Percentiles rank a stretch among this genome's conserved stretches.
These are phyloP conservation scores for Papilio protenor DNA, from an alignment of 2,888 invertebrate species.

Conservation along the genomic window DNA sequence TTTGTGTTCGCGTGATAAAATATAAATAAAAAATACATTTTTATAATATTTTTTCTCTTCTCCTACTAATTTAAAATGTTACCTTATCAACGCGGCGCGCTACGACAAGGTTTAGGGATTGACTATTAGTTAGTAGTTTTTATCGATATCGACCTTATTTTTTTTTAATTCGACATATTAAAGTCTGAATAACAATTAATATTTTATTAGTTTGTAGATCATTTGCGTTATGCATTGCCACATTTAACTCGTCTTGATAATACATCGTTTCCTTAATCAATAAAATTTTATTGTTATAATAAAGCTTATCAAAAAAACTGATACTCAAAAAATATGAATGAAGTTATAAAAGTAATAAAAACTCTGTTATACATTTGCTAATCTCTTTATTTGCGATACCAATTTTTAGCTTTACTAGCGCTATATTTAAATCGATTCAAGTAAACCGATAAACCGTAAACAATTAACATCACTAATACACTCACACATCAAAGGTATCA, in stretches of 20 bases:
- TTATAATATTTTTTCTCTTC: constrained; percentile 79
- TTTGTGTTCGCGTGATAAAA: constrained; percentile 80
- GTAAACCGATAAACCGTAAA: constrained; percentile 44
- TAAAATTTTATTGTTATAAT: constrained; percentile 15
- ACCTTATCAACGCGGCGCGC: constrained; percentile 83
- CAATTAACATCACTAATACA: constrained; percentile 57
- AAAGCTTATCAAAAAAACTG: constrained; percentile 11
- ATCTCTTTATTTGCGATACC: constrained; percentile 17
- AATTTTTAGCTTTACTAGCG: constrained; percentile 18
- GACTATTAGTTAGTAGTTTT: constrained; percentile 10
- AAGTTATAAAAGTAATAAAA: constrained; percentile 27
- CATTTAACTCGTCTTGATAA: neutral
- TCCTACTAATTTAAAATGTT: constrained; percentile 85
- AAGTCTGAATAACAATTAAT: neutral
- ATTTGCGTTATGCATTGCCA: neutral
- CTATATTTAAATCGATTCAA: constrained; percentile 13
- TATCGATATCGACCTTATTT: constrained; percentile 53
- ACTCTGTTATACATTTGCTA: constrained; percentile 7
- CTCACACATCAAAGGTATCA: constrained; percentile 58
- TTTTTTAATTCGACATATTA: neutral
- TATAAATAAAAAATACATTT: constrained; percentile 80
- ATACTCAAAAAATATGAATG: constrained; percentile 28
- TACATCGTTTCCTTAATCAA: constrained; percentile 4
- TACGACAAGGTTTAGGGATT: constrained; percentile 73
- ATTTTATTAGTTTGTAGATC: neutral